Conservation (phyloP, 2,113 vertebrate species). For the Antennarius striatus region DNA sequence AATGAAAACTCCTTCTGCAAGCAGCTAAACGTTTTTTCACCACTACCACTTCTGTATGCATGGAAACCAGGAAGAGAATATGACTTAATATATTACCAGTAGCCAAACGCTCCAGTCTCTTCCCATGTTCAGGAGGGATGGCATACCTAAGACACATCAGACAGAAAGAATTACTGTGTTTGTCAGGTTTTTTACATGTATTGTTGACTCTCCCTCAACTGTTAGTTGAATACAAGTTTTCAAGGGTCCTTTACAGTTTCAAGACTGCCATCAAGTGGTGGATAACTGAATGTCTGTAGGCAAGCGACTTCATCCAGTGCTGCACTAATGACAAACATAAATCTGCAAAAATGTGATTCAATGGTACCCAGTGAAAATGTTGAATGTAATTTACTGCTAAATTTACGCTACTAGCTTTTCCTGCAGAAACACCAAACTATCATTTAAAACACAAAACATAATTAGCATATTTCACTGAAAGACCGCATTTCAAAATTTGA, state of each 20-base stretch:
- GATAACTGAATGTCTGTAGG: conserved; percentile 9
- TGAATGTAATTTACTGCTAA: too few relatives aligned
- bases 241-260: conserved; percentile 14
- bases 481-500: background rate
- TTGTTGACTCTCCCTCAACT: conserved; percentile 13
- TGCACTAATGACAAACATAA: background rate
- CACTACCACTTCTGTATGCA: conserved; percentile 11
- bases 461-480: background rate
- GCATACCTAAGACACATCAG: conserved; percentile 86
- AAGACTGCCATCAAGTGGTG: conserved; percentile 73
- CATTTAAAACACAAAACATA: too few relatives aligned
- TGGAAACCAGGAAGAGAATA: conserved; percentile 13
- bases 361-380: too few relatives aligned
- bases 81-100: conserved; percentile 80
- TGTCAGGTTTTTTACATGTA: conserved; percentile 9
- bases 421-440: background rate
- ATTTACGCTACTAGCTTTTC: background rate
- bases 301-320: background rate
- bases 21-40: conserved; percentile 29
- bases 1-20: conserved; percentile 24
- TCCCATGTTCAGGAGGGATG: conserved; percentile 94
- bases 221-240: background rate
- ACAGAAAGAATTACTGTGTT: conserved; percentile 32
- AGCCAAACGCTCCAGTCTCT: conserved; percentile 92
- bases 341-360: background rate